These are phyloP conservation scores for Acipenser transmontanus DNA, from an alignment of 2,797 vertebrate genomes.

Conservation along the genomic window DNA sequence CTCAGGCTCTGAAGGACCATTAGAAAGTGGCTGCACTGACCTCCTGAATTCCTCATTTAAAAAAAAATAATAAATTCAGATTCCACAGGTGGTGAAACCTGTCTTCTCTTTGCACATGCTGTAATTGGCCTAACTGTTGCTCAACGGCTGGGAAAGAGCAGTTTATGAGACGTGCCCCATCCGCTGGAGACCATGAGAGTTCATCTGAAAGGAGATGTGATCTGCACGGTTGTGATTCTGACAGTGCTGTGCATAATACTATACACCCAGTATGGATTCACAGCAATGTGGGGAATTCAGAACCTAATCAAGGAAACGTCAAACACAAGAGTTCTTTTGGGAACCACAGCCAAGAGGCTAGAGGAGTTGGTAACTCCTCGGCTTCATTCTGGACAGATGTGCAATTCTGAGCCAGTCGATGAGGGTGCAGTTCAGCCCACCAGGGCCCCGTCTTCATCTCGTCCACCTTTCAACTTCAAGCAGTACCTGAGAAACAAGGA, in stretches of 20 bases:
- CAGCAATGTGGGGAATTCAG: slow-evolving; percentile 24
- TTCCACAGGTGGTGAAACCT: no score
- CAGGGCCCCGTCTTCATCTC: slow-evolving; percentile 8
- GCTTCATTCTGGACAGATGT: not conserved
- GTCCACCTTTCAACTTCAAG: slow-evolving; percentile 77
- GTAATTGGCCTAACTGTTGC: no score
- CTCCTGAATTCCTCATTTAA: no score
- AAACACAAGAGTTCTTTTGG: slow-evolving; percentile 50
- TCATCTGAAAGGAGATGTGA: slow-evolving; percentile 74
- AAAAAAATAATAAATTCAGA: no score
- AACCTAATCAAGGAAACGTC: slow-evolving; percentile 45
- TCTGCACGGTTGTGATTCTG: slow-evolving; percentile 76
- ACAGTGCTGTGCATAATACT: slow-evolving; percentile 67
- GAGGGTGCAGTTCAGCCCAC: slow-evolving; percentile 20
- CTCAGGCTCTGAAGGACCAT: no score
- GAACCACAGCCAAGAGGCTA: slow-evolving; percentile 22
- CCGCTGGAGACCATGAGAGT: slow-evolving; percentile 59
- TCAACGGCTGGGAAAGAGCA: no score
- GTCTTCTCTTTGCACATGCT: no score
- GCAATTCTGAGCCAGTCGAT: no score
- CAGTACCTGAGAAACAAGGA: slow-evolving; percentile 82
- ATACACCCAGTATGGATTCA: slow-evolving; percentile 63
- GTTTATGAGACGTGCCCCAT: no score
- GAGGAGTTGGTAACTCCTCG: slow-evolving; percentile 18
- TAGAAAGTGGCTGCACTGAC: no score